Evolutionary conservation across 1,140 invertebrate genomes (phyloP).

Genomic region (Parasteatoda tepidariorum): DNA sequence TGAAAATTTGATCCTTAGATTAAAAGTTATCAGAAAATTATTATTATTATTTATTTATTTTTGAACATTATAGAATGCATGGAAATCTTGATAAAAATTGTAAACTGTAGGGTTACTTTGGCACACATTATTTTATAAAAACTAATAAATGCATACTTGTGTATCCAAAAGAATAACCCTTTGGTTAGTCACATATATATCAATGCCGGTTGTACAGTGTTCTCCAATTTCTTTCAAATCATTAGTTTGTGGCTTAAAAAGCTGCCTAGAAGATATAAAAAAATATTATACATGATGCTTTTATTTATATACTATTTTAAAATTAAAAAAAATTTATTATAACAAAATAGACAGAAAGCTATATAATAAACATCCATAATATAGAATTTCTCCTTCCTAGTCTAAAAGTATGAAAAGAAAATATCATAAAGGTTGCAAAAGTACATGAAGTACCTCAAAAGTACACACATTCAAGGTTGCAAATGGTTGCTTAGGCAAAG

Average conservation of each 20-base stretch:
- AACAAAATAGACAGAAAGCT: not conserved
- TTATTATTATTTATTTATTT: not conserved
- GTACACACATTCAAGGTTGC: no score
- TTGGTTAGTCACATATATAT: conserved; percentile 75
- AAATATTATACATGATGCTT: not conserved
- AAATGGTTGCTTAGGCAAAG: no score
- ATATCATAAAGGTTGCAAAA: no score
- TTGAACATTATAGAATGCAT: not conserved
- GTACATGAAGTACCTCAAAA: no score
- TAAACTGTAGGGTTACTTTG: no score
- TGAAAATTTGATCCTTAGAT: no score
- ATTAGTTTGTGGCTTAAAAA: conserved; percentile 71
- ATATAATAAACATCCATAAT: not conserved
- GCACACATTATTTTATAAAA: no score
- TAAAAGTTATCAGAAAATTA: no score
- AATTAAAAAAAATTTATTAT: not conserved
- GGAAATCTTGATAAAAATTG: no score
- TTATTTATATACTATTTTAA: not conserved
- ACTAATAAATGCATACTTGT: no score
- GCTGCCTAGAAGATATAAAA: conserved; percentile 60
- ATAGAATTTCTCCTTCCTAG: no score
- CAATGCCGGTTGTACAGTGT: conserved; percentile 76
- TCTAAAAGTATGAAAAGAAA: no score
- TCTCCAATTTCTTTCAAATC: conserved; percentile 71
- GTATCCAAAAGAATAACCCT: conserved; percentile 76